These are phyloP conservation scores for Lateolabrax maculatus DNA, from an alignment of 2,797 vertebrate genomes.

Conservation along the genomic window DNA sequence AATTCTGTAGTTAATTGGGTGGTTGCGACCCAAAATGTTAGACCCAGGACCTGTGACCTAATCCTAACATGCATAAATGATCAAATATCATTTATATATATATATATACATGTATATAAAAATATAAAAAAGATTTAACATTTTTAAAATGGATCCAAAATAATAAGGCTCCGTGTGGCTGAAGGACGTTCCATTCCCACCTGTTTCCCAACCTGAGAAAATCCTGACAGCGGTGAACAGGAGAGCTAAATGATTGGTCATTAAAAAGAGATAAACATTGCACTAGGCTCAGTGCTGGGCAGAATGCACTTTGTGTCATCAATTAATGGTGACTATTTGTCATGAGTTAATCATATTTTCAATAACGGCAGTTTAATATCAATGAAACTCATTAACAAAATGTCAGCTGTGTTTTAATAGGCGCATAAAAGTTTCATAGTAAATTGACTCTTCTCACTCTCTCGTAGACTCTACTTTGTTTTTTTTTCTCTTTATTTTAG, in stretches of 20 bases:
- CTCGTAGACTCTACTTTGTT: not conserved
- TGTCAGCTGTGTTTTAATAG: conserved; percentile 49
- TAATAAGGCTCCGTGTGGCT: not conserved
- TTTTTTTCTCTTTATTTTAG: not conserved
- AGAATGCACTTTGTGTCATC: conserved; percentile 47
- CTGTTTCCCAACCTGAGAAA: conserved; percentile 40
- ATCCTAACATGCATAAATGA: not conserved
- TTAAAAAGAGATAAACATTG: conserved; percentile 60
- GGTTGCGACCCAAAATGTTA: not conserved
- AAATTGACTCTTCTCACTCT: conserved; percentile 22
- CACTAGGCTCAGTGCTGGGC: conserved; percentile 17
- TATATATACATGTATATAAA: not conserved
- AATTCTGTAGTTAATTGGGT: not conserved
- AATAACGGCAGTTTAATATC: conserved; percentile 64
- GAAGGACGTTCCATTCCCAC: conserved; percentile 6
- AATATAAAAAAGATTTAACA: not conserved
- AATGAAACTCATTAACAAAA: conserved; percentile 62
- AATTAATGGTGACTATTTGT: conserved; percentile 60
- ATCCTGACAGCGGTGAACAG: conserved; percentile 32
- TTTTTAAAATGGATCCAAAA: conserved; percentile 6
- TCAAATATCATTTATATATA: too few relatives aligned
- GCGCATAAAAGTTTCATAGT: conserved; percentile 41
- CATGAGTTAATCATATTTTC: conserved; percentile 60
- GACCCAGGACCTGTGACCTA: not conserved
- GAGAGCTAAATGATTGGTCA: conserved; percentile 44